Percentiles rank a stretch among this genome's conserved stretches.
Conservation (phyloP, 1,140 invertebrate genomes). For the Anastrepha ludens region DNA sequence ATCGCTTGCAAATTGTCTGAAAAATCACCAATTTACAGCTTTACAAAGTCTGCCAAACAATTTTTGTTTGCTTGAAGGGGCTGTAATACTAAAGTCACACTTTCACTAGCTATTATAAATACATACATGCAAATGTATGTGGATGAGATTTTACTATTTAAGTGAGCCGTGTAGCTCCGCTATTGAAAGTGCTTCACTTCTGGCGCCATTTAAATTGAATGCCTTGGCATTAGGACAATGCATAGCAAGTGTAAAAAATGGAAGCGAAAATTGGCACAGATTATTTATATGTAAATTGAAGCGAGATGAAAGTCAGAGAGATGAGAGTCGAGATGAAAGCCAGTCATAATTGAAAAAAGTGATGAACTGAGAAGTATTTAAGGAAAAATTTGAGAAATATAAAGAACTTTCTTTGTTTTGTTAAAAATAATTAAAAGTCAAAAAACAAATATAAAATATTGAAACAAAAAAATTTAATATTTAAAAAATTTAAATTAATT, state of each 20-base stretch:
- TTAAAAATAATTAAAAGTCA: too few relatives aligned
- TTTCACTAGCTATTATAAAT: background rate
- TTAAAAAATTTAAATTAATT: too few relatives aligned
- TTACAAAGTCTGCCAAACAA: background rate
- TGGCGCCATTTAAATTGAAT: background rate
- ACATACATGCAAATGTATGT: background rate
- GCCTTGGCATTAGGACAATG: background rate
- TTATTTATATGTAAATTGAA: background rate
- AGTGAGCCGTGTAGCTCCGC: too few relatives aligned
- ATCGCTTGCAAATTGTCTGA: constrained; percentile 35
- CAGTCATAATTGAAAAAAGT: background rate
- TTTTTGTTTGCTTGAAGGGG: background rate
- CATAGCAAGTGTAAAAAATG: background rate
- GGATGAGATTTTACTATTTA: background rate
- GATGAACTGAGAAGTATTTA: background rate
- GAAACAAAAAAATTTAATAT: too few relatives aligned
- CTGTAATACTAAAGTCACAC: background rate
- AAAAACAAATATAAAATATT: background rate
- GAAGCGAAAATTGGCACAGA: background rate
- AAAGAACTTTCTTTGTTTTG: background rate
- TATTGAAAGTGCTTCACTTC: too few relatives aligned
- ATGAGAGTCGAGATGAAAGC: background rate
- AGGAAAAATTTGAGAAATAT: background rate
- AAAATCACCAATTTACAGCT: constrained; percentile 24
- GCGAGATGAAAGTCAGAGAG: background rate